A percentile compares a stretch with the other conserved stretches of the same genome.
Evolutionary conservation across 2,113 vertebrate genomes (phyloP).

Genomic region (Mormyrus iriodes): DNA sequence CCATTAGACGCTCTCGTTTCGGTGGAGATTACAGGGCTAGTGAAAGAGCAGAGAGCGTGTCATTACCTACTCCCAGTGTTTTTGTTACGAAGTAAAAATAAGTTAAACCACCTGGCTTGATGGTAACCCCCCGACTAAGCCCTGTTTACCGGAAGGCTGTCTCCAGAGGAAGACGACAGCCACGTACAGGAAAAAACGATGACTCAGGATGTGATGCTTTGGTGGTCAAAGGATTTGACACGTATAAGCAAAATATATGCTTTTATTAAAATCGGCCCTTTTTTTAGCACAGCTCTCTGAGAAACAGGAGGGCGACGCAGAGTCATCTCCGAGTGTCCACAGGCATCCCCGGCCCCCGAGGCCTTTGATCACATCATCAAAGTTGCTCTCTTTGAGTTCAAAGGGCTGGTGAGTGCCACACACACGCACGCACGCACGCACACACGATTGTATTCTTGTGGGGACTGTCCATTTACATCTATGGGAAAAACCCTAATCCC

Average conservation of each 20-base stretch:
- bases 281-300: neutral
- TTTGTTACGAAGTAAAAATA: neutral
- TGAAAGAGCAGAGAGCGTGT: neutral
- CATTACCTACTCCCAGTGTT: neutral
- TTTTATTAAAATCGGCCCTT: neutral
- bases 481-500: neutral
- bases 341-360: neutral
- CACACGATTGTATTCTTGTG: neutral
- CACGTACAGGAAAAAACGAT: neutral
- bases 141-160: neutral
- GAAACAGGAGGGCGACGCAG: too few relatives aligned
- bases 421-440: neutral
- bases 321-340: neutral
- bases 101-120: neutral
- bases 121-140: neutral
- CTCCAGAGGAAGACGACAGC: neutral
- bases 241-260: neutral
- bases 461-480: neutral
- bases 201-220: neutral
- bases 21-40: neutral
- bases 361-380: constrained; percentile 23
- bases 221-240: neutral
- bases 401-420: neutral
- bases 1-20: neutral
- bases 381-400: constrained; percentile 14